A percentile compares a stretch with the other conserved stretches of the same genome.
Evolutionary conservation across 2,888 invertebrate species (phyloP).

Genomic region (Epinotia demarniana): DNA sequence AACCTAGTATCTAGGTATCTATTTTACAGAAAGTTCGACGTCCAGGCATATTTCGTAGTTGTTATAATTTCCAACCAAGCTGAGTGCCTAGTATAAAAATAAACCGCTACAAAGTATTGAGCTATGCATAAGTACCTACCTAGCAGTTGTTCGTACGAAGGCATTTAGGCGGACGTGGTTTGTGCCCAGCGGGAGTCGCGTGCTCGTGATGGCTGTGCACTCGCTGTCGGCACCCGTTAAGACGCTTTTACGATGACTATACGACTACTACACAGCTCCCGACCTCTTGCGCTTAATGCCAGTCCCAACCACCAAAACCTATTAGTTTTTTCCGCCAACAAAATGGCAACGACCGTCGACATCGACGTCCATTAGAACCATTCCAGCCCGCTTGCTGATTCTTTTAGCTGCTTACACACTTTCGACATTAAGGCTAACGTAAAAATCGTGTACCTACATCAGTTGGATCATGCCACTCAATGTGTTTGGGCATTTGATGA

Average conservation of each 20-base stretch:
- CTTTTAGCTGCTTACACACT: conserved; percentile 63
- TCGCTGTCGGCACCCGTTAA: conserved; percentile 61
- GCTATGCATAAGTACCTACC: background rate
- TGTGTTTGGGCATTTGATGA: too few relatives aligned
- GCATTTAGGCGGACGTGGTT: conserved; percentile 53
- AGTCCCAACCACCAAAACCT: conserved; percentile 59
- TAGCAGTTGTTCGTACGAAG: conserved; percentile 4
- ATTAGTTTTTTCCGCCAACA: conserved; percentile 68
- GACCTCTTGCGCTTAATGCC: conserved; percentile 71
- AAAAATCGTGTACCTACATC: conserved; percentile 45
- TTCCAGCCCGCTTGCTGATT: conserved; percentile 61
- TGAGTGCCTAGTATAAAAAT: too few relatives aligned
- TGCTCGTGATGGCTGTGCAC: conserved; percentile 65
- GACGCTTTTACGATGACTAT: conserved; percentile 67
- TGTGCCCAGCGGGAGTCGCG: conserved; percentile 67
- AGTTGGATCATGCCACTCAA: too few relatives aligned
- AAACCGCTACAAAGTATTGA: background rate
- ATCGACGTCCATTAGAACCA: conserved; percentile 56
- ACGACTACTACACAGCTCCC: conserved; percentile 55
- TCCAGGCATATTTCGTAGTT: background rate
- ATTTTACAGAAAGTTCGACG: background rate
- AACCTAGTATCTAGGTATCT: too few relatives aligned
- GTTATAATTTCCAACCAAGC: background rate
- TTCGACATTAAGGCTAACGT: conserved; percentile 59
- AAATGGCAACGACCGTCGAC: conserved; percentile 54